phyloP scores from a whole-genome alignment of 2,888 invertebrate genomes.

The Brassicogethes aeneus region DNA sequence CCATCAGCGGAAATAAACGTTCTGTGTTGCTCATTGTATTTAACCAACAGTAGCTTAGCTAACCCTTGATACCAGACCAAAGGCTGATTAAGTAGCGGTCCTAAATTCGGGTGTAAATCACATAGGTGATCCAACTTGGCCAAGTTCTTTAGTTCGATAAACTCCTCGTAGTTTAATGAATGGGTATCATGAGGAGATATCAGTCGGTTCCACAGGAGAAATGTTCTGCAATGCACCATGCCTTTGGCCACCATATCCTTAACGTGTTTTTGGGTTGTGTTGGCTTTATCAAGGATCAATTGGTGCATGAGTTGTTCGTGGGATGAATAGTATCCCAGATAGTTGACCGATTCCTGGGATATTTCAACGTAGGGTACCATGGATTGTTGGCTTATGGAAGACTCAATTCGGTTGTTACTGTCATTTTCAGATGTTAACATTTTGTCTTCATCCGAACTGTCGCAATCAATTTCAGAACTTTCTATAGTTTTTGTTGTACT shows the following conservation, averaged over 20 bases:
- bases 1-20: slow-evolving; percentile 51
- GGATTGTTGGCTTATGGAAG: slow-evolving; percentile 12
- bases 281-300: slow-evolving; percentile 49
- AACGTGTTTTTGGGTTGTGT: slow-evolving; percentile 47
- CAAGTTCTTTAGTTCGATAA: slow-evolving; percentile 52
- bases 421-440: slow-evolving; percentile 14
- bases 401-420: slow-evolving; percentile 1
- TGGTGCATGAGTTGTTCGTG: slow-evolving; percentile 59
- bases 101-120: slow-evolving; percentile 49
- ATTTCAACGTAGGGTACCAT: slow-evolving; percentile 30
- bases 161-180: slow-evolving; percentile 50
- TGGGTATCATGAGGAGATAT: slow-evolving; percentile 42
- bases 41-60: slow-evolving; percentile 49
- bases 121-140: slow-evolving; percentile 50
- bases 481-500: slow-evolving; percentile 14
- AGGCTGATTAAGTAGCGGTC: slow-evolving; percentile 50
- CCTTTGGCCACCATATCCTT: slow-evolving; percentile 54
- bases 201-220: slow-evolving; percentile 61
- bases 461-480: slow-evolving; percentile 9
- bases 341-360: slow-evolving; percentile 56
- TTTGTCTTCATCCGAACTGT: slow-evolving; percentile 21
- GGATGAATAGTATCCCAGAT: slow-evolving; percentile 59
- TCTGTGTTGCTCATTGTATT: slow-evolving; percentile 51
- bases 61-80: slow-evolving; percentile 56
- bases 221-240: slow-evolving; percentile 58